Conservation (phyloP, 2,888 invertebrate species). For the Bugulina stolonifera region DNA sequence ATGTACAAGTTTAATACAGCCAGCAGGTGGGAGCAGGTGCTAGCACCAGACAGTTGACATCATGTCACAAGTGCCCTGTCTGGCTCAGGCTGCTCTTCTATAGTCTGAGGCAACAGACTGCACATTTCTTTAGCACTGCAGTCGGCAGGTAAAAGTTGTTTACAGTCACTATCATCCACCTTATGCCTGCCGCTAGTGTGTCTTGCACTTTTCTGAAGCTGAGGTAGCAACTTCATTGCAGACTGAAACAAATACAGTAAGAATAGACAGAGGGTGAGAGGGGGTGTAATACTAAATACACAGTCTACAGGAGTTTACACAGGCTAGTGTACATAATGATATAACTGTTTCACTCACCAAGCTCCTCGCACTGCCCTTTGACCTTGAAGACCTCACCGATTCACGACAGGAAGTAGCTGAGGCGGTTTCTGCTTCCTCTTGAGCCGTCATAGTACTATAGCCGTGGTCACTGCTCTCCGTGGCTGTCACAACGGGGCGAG, state of each 20-base stretch:
- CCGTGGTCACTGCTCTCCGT: conserved; percentile 81
- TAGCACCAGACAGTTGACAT: no score
- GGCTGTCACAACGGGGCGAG: conserved; percentile 30
- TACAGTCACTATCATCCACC: neutral
- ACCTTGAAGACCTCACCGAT: neutral
- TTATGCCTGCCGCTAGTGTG: neutral
- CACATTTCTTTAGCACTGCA: neutral
- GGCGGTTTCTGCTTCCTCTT: conserved; percentile 19
- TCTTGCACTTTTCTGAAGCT: neutral
- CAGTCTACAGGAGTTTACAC: no score
- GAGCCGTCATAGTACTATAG: conserved; percentile 72
- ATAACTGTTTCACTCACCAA: no score
- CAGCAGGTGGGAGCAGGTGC: no score
- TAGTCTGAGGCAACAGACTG: conserved; percentile 10
- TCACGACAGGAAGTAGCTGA: conserved; percentile 18
- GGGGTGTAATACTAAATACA: no score
- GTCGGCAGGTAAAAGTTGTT: conserved; percentile 1
- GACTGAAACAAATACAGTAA: no score
- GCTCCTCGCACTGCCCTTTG: neutral
- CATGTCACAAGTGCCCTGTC: neutral
- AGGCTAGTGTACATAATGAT: no score
- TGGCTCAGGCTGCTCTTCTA: conserved; percentile 7
- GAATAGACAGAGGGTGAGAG: no score
- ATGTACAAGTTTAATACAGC: no score
- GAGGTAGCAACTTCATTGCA: neutral